These are phyloP conservation scores for Acanthurus leucopareius DNA, from an alignment of 2,797 vertebrate species.

Conservation along the genomic window DNA sequence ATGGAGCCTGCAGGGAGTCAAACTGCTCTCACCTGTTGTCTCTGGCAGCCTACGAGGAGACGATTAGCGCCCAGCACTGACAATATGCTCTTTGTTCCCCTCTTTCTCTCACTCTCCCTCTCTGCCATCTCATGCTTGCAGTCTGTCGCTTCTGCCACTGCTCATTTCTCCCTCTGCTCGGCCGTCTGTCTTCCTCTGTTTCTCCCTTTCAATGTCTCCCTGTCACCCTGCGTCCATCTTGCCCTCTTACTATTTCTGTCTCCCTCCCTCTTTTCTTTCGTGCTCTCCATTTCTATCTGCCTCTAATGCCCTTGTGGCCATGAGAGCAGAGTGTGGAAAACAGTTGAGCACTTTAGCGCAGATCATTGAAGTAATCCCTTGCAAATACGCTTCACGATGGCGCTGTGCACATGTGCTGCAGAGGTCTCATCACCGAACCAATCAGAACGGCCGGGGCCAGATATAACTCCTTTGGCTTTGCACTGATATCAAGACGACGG, in stretches of 20 bases:
- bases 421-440: slow-evolving; percentile 39
- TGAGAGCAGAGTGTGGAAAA: slow-evolving; percentile 77
- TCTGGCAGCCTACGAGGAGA: slow-evolving; percentile 84
- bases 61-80: slow-evolving; percentile 83
- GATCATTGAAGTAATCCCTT: slow-evolving; percentile 79
- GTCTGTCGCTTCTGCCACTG: slow-evolving; percentile 72
- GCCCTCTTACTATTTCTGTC: slow-evolving; percentile 70
- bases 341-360: slow-evolving; percentile 81
- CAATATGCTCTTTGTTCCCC: slow-evolving; percentile 85
- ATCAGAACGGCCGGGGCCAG: slow-evolving; percentile 24
- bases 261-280: slow-evolving; percentile 43
- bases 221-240: slow-evolving; percentile 62
- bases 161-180: slow-evolving; percentile 60
- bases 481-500: slow-evolving; percentile 33
- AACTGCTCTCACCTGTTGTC: slow-evolving; percentile 89
- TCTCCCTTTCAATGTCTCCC: slow-evolving; percentile 63
- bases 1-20: slow-evolving; percentile 84
- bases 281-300: slow-evolving; percentile 50
- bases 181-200: slow-evolving; percentile 65
- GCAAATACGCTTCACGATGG: slow-evolving; percentile 68
- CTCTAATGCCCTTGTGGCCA: slow-evolving; percentile 73
- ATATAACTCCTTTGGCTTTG: slow-evolving; percentile 54
- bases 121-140: slow-evolving; percentile 73
- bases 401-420: slow-evolving; percentile 55
- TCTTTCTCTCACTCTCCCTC: slow-evolving; percentile 67